These are phyloP conservation scores for Solenopsis invicta DNA, from an alignment of 1,140 invertebrate species.

Conservation along the genomic window DNA sequence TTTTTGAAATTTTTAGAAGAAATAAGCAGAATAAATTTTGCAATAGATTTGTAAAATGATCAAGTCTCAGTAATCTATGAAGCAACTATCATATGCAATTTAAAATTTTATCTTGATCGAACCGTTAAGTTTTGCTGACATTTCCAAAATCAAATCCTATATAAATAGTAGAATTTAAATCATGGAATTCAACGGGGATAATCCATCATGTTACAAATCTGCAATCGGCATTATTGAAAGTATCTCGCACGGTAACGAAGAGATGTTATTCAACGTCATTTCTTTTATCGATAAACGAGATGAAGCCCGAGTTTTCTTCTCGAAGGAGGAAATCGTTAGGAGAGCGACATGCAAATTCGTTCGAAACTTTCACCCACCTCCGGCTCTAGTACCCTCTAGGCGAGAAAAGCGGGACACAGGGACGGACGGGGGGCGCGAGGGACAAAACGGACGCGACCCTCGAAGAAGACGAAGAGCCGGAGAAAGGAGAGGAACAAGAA, in stretches of 20 bases:
- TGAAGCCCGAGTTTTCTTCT: slow-evolving; percentile 70
- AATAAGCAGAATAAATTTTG: background rate
- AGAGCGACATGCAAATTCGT: slow-evolving; percentile 80
- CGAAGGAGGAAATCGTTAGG: slow-evolving; percentile 79
- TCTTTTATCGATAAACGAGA: slow-evolving; percentile 77
- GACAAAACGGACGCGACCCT: slow-evolving; percentile 47
- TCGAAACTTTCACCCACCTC: slow-evolving; percentile 76
- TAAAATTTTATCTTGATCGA: background rate
- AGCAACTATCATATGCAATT: background rate
- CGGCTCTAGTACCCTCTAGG: slow-evolving; percentile 72
- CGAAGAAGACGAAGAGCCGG: slow-evolving; percentile 60
- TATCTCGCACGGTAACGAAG: slow-evolving; percentile 68
- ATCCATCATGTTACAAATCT: slow-evolving; percentile 12
- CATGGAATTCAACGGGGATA: background rate
- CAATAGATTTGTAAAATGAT: slow-evolving; percentile 5
- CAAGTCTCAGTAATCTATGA: background rate
- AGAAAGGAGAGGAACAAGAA: slow-evolving; percentile 60
- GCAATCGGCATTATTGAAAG: slow-evolving; percentile 59
- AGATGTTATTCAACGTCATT: slow-evolving; percentile 74
- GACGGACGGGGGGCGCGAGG: background rate
- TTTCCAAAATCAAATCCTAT: background rate
- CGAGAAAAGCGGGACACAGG: slow-evolving; percentile 72
- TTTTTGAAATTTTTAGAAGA: slow-evolving; percentile 29
- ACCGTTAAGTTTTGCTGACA: background rate
- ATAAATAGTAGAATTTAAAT: background rate